Percentiles rank a stretch among this genome's conserved stretches.
Evolutionary conservation across 2,888 invertebrate genomes (phyloP).

Genomic region (Notodonta dromedarius): DNA sequence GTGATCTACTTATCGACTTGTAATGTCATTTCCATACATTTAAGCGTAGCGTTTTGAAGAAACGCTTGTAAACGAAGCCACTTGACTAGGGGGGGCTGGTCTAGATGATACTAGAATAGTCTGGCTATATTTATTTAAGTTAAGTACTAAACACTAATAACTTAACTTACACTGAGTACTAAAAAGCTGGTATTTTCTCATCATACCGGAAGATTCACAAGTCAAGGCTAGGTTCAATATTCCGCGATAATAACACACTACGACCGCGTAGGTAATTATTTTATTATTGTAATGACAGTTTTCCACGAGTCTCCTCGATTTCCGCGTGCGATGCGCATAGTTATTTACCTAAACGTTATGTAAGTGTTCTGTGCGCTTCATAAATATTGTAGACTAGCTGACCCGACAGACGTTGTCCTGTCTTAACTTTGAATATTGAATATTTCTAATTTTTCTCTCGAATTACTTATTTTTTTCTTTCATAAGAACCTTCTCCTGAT

Average conservation of each 20-base stretch:
- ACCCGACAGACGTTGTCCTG: too few relatives aligned
- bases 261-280: neutral
- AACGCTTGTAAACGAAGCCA: too few relatives aligned
- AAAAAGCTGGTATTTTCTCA: neutral
- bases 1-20: too few relatives aligned
- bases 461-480: too few relatives aligned
- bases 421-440: too few relatives aligned
- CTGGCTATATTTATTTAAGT: too few relatives aligned
- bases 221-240: slow-evolving; percentile 1
- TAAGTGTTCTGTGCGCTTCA: neutral
- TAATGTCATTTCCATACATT: too few relatives aligned
- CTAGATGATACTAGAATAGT: too few relatives aligned
- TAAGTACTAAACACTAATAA: neutral
- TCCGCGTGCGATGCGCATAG: neutral
- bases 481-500: too few relatives aligned
- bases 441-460: too few relatives aligned
- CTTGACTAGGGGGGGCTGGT: too few relatives aligned
- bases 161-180: neutral
- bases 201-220: neutral
- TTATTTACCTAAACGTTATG: neutral
- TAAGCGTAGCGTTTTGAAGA: too few relatives aligned
- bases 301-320: neutral
- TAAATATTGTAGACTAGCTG: neutral
- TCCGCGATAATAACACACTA: neutral
- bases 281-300: slow-evolving; percentile 1